Evolutionary conservation across 2,888 invertebrate genomes (phyloP), one percentile per base, ranked within the genome.

Genomic region (Melipona beecheii): DNA sequence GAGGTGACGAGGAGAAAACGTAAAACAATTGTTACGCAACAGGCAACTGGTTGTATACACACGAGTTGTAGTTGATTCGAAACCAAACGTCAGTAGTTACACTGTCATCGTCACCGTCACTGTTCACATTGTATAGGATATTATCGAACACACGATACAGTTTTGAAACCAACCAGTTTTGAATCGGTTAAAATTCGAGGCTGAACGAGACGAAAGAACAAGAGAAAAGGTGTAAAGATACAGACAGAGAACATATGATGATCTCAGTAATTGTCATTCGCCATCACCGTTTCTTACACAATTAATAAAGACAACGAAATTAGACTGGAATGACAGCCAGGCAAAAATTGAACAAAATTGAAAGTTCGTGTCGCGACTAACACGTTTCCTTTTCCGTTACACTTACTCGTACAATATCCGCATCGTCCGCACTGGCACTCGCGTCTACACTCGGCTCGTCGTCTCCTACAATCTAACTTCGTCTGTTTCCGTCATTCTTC

Each of bases 31-130:
- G 88, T 93, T 93, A 93, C 91, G 93, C 92, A 93, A 93, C 91
- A 91, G 90, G 93, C 93, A 93, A 93, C 93, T 92, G 92, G 93
- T 93, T 92, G 93, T 90, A 92, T 91, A 91, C 92, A 89, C 92
- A 88, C 91, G 92, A 85, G 88, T 83, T 82, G 60, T 81, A 89
- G 69, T 43, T 78, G 87, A 86, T 86, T 72, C 78, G 56, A 78
- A 82, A 79, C 84, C 78, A 90, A 90, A 89, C 87, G 90, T 89
- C 89, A 88, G 82, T 84, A 78, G 65, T 76, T 77, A 58, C 76
- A 76, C 52, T 52, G 77, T 65, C 69, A 31, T n/a, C 65, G 75
- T 77, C 69, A 60, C 56, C 50, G 50, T 56, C 21, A 56, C 21
- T 36, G 77, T 79, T 72, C 56, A 64, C 68, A 68, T 75, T 17